Evolutionary conservation across 1,140 invertebrate genomes (phyloP).

Genomic region (Phymorhynchus buccinoides): DNA sequence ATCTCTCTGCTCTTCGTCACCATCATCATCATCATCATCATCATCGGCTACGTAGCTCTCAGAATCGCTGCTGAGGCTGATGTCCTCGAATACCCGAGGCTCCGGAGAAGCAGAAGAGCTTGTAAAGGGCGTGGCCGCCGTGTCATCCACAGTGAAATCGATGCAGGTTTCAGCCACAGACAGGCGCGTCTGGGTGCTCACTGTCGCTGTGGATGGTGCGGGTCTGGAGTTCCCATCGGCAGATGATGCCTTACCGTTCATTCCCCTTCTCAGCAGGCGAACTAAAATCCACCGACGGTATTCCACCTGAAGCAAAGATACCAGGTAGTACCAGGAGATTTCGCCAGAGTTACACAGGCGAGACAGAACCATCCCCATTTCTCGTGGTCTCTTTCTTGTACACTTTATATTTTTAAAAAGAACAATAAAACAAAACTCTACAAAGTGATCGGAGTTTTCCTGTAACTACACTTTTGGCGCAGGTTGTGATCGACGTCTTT

Average conservation of each 20-base stretch:
- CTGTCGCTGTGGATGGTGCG: neutral
- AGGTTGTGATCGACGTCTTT: no score
- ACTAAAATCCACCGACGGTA: neutral
- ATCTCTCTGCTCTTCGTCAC: no score
- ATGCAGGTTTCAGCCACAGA: neutral
- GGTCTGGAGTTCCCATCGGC: neutral
- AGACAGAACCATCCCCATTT: neutral
- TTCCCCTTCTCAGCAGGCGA: neutral
- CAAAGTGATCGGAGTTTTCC: no score
- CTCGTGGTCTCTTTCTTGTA: neutral
- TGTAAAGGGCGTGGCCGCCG: neutral
- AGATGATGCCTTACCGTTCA: neutral
- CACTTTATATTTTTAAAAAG: no score
- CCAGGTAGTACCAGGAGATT: neutral
- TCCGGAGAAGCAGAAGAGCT: neutral
- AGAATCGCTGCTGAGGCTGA: neutral
- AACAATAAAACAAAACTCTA: no score
- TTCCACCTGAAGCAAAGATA: neutral
- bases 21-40: neutral
- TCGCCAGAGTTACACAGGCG: neutral
- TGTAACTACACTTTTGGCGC: no score
- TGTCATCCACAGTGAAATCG: neutral
- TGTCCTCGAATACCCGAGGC: neutral
- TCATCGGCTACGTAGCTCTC: neutral
- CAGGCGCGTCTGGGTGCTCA: conserved; percentile 2